These are phyloP conservation scores for Pseudoatta argentina DNA, from an alignment of 1,140 invertebrate species.

Conservation along the genomic window DNA sequence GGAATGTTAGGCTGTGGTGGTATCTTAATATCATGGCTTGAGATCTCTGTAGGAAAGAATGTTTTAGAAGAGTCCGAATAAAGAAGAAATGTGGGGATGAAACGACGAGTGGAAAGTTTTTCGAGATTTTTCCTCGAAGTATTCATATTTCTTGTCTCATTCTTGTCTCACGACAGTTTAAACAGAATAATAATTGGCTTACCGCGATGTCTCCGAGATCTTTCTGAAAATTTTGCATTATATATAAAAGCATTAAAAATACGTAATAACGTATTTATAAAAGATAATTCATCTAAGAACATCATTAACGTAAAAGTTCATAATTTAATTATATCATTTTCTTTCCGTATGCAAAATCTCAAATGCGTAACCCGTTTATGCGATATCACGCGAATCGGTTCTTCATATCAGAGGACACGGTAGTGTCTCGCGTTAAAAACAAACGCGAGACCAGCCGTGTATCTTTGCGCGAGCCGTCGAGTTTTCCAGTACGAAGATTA, in stretches of 20 bases:
- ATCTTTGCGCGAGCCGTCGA: too few species aligned
- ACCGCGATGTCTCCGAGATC: background rate
- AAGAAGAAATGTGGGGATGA: slow-evolving; percentile 37
- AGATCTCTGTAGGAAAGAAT: slow-evolving; percentile 38
- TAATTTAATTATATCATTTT: background rate
- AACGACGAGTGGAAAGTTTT: slow-evolving; percentile 37
- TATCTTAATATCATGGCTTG: background rate
- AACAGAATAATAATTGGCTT: slow-evolving; percentile 37
- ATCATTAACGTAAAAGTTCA: background rate
- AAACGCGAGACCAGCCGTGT: too few species aligned
- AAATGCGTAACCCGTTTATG: background rate
- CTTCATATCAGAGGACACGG: background rate
- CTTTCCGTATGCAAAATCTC: too few species aligned
- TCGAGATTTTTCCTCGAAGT: background rate
- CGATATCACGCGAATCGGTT: background rate
- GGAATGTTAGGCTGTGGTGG: background rate
- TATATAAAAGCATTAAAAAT: background rate
- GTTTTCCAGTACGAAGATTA: too few species aligned
- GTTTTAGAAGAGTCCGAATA: slow-evolving; percentile 52
- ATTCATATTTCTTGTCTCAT: slow-evolving; percentile 47
- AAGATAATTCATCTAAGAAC: background rate
- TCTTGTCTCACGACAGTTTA: slow-evolving; percentile 23
- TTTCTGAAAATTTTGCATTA: slow-evolving; percentile 8
- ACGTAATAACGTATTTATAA: background rate
- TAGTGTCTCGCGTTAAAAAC: too few species aligned